Base-by-base conservation (phyloP, 2,113 vertebrate species). In the Circaetus gallicus region DNA sequence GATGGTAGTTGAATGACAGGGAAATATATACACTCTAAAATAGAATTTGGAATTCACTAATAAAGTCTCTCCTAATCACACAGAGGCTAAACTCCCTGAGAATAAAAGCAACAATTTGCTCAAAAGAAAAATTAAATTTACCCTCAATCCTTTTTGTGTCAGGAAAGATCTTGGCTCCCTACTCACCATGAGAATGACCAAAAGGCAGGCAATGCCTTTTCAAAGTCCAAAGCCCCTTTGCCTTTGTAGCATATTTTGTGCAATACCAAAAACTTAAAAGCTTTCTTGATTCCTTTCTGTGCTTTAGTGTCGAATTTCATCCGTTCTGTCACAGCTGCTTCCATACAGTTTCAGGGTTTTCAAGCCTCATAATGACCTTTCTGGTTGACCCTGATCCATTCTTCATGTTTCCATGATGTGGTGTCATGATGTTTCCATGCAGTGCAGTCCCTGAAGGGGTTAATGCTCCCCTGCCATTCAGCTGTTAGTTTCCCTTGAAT, bases 401-500 rank as follows among this genome's bases (percentile, higher is more conserved):
- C 69, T 79, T 94, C 42, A 29, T 80, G 49, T 82, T 93, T 59
- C 42, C 66, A 7, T 61, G 59, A 76, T 76, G n/a, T 24, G 17
- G 10, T 24, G 34, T 67, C 59, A 52, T 20, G 42, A 55, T 61
- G 26, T 21, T 73, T 66, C 53, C 71, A 55, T 58, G 73, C 70
- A 87, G 62, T 53, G 26, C 22, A 66, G 47, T 77, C 58, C 58
- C 66, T 66, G 62, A 96, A 97, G 58, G 92, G 62, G 95, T 96
- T 96, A 95, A 97, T 42, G 22, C 26, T 95, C 52, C 40, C 34
- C 73, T 87, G 80, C 52, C 65, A 53, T 84, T 95, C 89, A 97
- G 83, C 78, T 95, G 53, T 62, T 97, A 73, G 58, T 82, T 95
- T 94, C 53, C 79, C 86, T 82, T 91, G 83, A 92, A 87, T 95